Percentiles rank a stretch among this genome's conserved stretches.
phyloP scores from a whole-genome alignment of 1,140 invertebrate species.

The Aphaenogaster ashmeadi region DNA sequence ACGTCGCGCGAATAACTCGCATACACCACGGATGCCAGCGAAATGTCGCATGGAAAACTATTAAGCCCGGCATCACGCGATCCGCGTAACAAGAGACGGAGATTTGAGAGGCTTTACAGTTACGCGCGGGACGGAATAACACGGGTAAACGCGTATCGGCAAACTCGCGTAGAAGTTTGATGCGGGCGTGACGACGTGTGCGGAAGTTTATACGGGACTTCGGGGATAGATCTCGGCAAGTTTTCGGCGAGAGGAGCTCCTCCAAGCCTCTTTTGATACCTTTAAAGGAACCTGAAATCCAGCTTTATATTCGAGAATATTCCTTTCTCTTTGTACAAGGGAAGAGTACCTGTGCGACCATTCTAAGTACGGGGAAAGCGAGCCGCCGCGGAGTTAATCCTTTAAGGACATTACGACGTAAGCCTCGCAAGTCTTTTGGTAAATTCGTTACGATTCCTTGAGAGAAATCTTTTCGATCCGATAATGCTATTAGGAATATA shows the following conservation, averaged over 20 bases:
- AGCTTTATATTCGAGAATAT: neutral
- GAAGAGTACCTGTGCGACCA: neutral
- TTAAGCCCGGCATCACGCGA: neutral
- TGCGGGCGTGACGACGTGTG: neutral
- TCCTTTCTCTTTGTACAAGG: neutral
- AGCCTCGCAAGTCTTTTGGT: slow-evolving; percentile 22
- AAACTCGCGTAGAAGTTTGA: slow-evolving; percentile 26
- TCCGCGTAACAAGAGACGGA: neutral
- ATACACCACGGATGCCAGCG: neutral
- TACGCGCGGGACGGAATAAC: neutral
- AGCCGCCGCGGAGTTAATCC: slow-evolving; percentile 3
- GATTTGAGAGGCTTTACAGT: neutral
- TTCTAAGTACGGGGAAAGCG: neutral
- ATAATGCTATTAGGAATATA: neutral
- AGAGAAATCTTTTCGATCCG: neutral
- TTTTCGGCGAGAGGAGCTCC: slow-evolving; percentile 8
- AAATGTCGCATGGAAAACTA: slow-evolving; percentile 9
- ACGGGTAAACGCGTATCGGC: neutral
- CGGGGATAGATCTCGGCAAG: neutral
- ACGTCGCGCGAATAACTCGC: neutral
- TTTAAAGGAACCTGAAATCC: neutral
- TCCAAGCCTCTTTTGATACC: neutral
- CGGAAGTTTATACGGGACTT: slow-evolving; percentile 8
- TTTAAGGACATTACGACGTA: slow-evolving; percentile 3
- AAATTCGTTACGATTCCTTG: neutral